Evolutionary conservation across 2,888 invertebrate species (phyloP).

Genomic region (Dynastes tityus): DNA sequence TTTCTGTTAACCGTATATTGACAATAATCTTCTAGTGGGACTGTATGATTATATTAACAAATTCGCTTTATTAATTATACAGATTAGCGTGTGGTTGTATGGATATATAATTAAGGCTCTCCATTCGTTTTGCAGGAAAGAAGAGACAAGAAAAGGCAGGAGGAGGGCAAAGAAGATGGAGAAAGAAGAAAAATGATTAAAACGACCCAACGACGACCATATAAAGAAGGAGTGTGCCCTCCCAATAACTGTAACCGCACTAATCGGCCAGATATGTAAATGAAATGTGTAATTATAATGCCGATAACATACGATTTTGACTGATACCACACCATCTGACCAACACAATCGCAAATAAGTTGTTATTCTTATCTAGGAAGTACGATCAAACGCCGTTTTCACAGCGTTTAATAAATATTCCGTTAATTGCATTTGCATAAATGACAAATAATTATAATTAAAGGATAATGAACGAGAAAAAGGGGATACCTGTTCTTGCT

Average conservation of each 20-base stretch:
- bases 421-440: slow-evolving; percentile 17
- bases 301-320: slow-evolving; percentile 45
- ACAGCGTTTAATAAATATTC: neutral
- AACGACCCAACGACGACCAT: slow-evolving; percentile 44
- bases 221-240: slow-evolving; percentile 50
- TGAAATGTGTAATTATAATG: slow-evolving; percentile 55
- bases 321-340: slow-evolving; percentile 39
- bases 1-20: slow-evolving; percentile 50
- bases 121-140: slow-evolving; percentile 25
- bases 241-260: slow-evolving; percentile 55
- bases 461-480: slow-evolving; percentile 12
- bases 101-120: slow-evolving; percentile 51
- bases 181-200: slow-evolving; percentile 45
- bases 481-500: slow-evolving; percentile 5
- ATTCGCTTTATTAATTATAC: slow-evolving; percentile 52
- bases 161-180: slow-evolving; percentile 33
- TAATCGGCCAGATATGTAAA: slow-evolving; percentile 57
- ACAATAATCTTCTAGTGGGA: slow-evolving; percentile 46
- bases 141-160: slow-evolving; percentile 27
- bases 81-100: slow-evolving; percentile 48
- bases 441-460: slow-evolving; percentile 20
- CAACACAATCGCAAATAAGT: slow-evolving; percentile 45
- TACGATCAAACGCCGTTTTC: neutral
- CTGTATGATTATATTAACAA: slow-evolving; percentile 52
- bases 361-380: slow-evolving; percentile 24